Base-by-base conservation (phyloP, 1,140 invertebrate species). In the Drosophila neocordata region DNA sequence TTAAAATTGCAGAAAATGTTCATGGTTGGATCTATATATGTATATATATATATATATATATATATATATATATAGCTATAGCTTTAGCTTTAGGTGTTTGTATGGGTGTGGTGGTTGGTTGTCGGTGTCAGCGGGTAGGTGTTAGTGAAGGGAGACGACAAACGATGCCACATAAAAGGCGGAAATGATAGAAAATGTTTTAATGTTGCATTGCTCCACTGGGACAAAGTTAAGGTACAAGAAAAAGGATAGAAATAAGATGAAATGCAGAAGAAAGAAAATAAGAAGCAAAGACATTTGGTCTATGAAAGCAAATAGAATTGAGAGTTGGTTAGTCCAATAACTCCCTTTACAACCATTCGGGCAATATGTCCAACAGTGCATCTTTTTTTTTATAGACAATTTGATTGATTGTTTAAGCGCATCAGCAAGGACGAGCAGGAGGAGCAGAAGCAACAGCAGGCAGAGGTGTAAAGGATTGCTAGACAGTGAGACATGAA, bases 141-240 rank as follows among this genome's bases (percentile, higher is more conserved):
- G 48, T 51, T 11, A 41, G 34, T 15, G 51, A 48, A 8, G 65
- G 57, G 48, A 53, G 9, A 22, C 67, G 65, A 84, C 72, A 65
- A 62, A 69, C 69, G 71, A 67, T 61, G 65, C 51, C 37, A 62
- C 55, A 71, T 58, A 80, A 87, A 85, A 77, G 62, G 38, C 82
- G 82, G 82, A 85, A 87, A 81, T 87, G 74, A 85, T 87, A 82
- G 82, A 85, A 80, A 87, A 78, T 87, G 82, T 82, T 87, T 85
- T 85, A 85, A 85, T 85, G 82, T 85, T 87, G 69, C 82, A 65
- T 48, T 48, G 41, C 41, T 48, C 31, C 31, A 57, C 15, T 7
- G 24, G 13, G 37, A 41, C 57, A 20, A 44, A 35, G 57, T 20
- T 24, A n/a, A 59, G 27, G 27, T 24, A 9, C 18, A 35, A 24